A percentile compares a stretch with the other conserved stretches of the same genome.
phyloP scores from a whole-genome alignment of 2,797 vertebrate genomes.

The Enteromius treurensis region DNA sequence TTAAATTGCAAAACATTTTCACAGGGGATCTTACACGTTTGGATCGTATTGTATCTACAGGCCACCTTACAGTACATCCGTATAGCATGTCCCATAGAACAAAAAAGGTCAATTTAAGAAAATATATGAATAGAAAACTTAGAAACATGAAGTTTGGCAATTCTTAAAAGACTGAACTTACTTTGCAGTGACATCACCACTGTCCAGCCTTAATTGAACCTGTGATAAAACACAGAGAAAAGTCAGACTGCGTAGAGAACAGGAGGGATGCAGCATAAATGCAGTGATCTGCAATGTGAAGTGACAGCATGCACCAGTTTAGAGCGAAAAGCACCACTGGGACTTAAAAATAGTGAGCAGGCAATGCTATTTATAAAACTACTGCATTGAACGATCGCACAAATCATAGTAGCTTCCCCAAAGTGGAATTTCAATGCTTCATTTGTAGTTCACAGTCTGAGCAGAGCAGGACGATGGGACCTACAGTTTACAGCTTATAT shows the following conservation, averaged over 20 bases:
- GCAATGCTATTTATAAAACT: constrained; percentile 47
- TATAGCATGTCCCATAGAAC: background rate
- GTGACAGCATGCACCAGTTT: constrained; percentile 46
- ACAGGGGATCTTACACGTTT: background rate
- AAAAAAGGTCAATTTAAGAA: background rate
- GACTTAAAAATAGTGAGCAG: constrained; percentile 41
- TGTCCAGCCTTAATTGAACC: constrained; percentile 56
- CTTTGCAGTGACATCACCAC: constrained; percentile 78
- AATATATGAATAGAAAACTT: background rate
- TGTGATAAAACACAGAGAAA: constrained; percentile 52
- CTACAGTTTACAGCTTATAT: background rate
- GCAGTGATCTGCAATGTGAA: constrained; percentile 25
- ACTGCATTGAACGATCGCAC: constrained; percentile 39
- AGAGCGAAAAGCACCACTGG: constrained; percentile 38
- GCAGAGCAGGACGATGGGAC: background rate
- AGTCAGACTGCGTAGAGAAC: constrained; percentile 35
- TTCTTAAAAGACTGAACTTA: constrained; percentile 59
- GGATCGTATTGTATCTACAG: background rate
- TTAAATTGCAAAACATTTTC: background rate
- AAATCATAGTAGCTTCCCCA: constrained; percentile 15
- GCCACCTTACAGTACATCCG: background rate
- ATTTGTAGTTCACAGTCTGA: background rate
- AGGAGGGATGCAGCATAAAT: constrained; percentile 2
- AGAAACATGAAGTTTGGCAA: background rate
- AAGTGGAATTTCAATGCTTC: constrained; percentile 19